These are phyloP conservation scores for Hyppa rectilinea DNA, from an alignment of 2,888 invertebrate genomes.

Conservation along the genomic window DNA sequence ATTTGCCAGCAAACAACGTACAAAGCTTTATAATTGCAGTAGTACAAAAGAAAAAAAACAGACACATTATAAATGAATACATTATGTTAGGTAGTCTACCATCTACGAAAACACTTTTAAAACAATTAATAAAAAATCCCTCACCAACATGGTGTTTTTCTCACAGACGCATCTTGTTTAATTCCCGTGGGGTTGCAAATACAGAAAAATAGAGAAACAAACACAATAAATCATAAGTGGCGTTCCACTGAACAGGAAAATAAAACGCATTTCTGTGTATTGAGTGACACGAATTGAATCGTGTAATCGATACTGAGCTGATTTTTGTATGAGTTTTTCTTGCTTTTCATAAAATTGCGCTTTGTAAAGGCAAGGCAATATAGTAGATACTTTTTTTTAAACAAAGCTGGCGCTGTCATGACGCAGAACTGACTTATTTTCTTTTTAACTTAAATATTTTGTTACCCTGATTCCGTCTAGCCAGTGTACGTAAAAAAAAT, in stretches of 20 bases:
- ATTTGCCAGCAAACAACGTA: too few relatives aligned
- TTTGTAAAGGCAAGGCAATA: neutral
- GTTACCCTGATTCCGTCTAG: too few relatives aligned
- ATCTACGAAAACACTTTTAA: neutral
- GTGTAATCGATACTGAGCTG: conserved; percentile 71
- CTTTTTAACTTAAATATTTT: too few relatives aligned
- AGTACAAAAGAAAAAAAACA: neutral
- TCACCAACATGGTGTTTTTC: conserved; percentile 14
- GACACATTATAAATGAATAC: neutral
- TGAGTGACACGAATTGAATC: conserved; percentile 70
- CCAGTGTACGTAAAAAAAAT: too few relatives aligned
- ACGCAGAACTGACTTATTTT: too few relatives aligned
- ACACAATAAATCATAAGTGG: conserved; percentile 80
- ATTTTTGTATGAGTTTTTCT: conserved; percentile 56
- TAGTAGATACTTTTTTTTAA: neutral
- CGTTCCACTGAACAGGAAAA: conserved; percentile 87
- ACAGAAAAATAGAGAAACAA: conserved; percentile 53
- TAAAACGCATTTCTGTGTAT: conserved; percentile 76
- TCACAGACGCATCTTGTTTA: conserved; percentile 43
- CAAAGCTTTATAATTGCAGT: neutral
- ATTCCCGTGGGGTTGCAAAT: conserved; percentile 55
- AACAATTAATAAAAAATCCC: conserved; percentile 14
- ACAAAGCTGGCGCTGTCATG: too few relatives aligned
- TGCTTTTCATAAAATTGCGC: conserved; percentile 18
- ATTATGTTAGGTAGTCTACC: neutral